Percentiles rank a stretch among this genome's conserved stretches.
phyloP scores from a whole-genome alignment of 2,888 invertebrate species.

The Stenodera caucasica region DNA sequence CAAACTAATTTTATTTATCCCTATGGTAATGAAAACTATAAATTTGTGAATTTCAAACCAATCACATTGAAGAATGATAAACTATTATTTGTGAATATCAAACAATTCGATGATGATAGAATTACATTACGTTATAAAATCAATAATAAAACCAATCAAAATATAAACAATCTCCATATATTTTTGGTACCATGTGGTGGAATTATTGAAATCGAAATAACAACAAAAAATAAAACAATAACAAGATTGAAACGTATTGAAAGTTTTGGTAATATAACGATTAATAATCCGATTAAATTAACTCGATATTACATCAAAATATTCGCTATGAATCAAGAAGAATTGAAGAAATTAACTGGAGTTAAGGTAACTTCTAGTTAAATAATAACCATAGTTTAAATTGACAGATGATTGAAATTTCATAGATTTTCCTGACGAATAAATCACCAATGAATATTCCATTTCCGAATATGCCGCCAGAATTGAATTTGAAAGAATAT shows the following conservation, averaged over 20 bases:
- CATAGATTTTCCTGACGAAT: slow-evolving; percentile 60
- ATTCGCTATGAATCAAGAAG: slow-evolving; percentile 58
- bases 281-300: slow-evolving; percentile 53
- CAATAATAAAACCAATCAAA: slow-evolving; percentile 29
- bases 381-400: too few species aligned
- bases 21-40: slow-evolving; percentile 54
- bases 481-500: slow-evolving; percentile 59
- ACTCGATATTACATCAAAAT: slow-evolving; percentile 59
- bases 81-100: slow-evolving; percentile 57
- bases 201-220: slow-evolving; percentile 57
- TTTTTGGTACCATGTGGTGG: slow-evolving; percentile 63
- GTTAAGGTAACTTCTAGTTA: too few species aligned
- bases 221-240: slow-evolving; percentile 52
- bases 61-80: slow-evolving; percentile 57
- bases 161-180: slow-evolving; percentile 49
- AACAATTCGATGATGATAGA: slow-evolving; percentile 56
- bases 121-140: slow-evolving; percentile 63
- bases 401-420: too few species aligned
- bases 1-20: slow-evolving; percentile 58
- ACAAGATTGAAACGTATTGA: slow-evolving; percentile 53
- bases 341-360: slow-evolving; percentile 57
- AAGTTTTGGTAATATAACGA: slow-evolving; percentile 55
- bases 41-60: slow-evolving; percentile 50
- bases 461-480: slow-evolving; percentile 60
- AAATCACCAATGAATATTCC: slow-evolving; percentile 52